phyloP scores from a whole-genome alignment of 2,113 vertebrate genomes.

The Bostrychus sinensis region DNA sequence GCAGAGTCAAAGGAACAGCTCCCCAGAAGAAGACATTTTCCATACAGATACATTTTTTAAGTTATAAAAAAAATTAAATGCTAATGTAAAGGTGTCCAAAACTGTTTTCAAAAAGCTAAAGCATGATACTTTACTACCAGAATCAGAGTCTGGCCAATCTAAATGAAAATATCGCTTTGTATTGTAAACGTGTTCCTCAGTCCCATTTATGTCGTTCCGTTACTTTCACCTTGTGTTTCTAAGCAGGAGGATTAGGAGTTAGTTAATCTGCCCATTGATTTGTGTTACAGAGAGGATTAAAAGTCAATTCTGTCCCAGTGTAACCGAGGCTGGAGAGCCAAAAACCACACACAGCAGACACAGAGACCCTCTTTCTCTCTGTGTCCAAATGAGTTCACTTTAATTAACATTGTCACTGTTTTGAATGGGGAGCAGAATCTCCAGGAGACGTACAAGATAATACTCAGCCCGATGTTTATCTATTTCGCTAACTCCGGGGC shows the following conservation, averaged over 20 bases:
- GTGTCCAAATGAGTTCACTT: conserved; percentile 40
- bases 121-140: too few species aligned
- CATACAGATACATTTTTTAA: too few species aligned
- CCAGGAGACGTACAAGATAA: conserved; percentile 39
- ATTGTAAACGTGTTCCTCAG: too few species aligned
- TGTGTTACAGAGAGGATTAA: conserved; percentile 38
- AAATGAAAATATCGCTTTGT: too few species aligned
- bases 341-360: conserved; percentile 9
- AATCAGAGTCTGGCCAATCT: too few species aligned
- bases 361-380: conserved; percentile 13
- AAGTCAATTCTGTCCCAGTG: conserved; percentile 36
- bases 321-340: conserved; percentile 12
- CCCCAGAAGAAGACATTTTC: too few species aligned
- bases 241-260: conserved; percentile 9
- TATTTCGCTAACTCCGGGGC: conserved; percentile 37
- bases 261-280: conserved; percentile 34
- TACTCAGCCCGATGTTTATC: conserved; percentile 45
- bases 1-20: too few species aligned
- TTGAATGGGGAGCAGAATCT: conserved; percentile 45
- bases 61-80: too few species aligned
- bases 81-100: too few species aligned
- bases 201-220: not conserved
- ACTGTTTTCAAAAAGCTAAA: too few species aligned
- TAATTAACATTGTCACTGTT: conserved; percentile 62
- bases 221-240: not conserved